A percentile compares a stretch with the other conserved stretches of the same genome.
These are phyloP conservation scores for Drosophila falleni DNA, from an alignment of 2,888 invertebrate species.

Conservation along the genomic window DNA sequence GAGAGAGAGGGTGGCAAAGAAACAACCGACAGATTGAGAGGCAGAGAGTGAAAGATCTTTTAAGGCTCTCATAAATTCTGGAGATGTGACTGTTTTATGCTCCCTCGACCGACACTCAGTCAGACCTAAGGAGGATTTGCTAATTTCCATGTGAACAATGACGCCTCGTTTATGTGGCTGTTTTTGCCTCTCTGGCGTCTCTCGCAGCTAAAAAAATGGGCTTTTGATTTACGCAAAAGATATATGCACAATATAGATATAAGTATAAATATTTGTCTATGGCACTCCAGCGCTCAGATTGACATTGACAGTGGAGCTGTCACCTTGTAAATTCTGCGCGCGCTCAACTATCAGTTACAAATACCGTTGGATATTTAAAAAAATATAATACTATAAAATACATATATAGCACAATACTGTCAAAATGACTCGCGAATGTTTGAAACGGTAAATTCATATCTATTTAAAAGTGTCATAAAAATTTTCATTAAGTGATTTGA, in stretches of 20 bases:
- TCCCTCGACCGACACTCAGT: constrained; percentile 23
- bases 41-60: constrained; percentile 4
- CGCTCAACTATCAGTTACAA: constrained; percentile 13
- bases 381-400: neutral
- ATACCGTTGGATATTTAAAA: neutral
- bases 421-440: constrained; percentile 45
- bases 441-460: constrained; percentile 51
- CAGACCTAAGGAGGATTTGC: constrained; percentile 56
- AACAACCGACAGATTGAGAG: constrained; percentile 1
- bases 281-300: constrained; percentile 63
- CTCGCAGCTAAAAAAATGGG: constrained; percentile 64
- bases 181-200: constrained; percentile 13
- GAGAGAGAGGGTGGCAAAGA: neutral
- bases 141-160: constrained; percentile 36
- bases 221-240: constrained; percentile 68
- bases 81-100: constrained; percentile 65
- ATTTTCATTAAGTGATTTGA: neutral
- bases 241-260: constrained; percentile 57
- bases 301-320: constrained; percentile 70
- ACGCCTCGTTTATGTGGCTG: constrained; percentile 1
- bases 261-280: constrained; percentile 73
- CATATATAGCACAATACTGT: neutral
- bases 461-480: constrained; percentile 12
- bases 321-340: constrained; percentile 31
- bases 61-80: constrained; percentile 61